A percentile compares a stretch with the other conserved stretches of the same genome.
These are phyloP conservation scores for Psilanteris sp. DNA, from an alignment of 1,140 invertebrate species.

Conservation along the genomic window DNA sequence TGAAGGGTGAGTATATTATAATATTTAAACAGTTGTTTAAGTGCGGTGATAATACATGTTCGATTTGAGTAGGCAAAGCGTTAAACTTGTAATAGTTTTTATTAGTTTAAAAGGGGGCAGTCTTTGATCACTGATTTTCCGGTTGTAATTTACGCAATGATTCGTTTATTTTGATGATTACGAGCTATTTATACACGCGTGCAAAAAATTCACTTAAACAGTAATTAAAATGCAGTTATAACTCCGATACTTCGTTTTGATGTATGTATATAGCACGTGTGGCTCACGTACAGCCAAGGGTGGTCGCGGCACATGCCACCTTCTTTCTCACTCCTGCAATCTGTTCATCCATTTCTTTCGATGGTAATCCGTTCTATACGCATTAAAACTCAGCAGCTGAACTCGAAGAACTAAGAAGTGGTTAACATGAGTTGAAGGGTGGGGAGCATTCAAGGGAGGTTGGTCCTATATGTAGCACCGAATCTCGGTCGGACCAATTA, in stretches of 20 bases:
- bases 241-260: slow-evolving; percentile 21
- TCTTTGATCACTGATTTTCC: too few relatives aligned
- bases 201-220: slow-evolving; percentile 20
- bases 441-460: slow-evolving; percentile 71
- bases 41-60: too few relatives aligned
- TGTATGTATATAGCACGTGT: slow-evolving; percentile 45
- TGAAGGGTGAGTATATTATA: too few relatives aligned
- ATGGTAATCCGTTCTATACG: slow-evolving; percentile 52
- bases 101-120: too few relatives aligned
- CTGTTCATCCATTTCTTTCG: slow-evolving; percentile 46
- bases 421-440: slow-evolving; percentile 59
- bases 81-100: too few relatives aligned
- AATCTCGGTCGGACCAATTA: slow-evolving; percentile 76
- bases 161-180: too few relatives aligned
- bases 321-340: slow-evolving; percentile 41
- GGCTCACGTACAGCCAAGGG: slow-evolving; percentile 29
- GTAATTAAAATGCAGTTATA: slow-evolving; percentile 42
- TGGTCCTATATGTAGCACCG: slow-evolving; percentile 79
- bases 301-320: slow-evolving; percentile 58
- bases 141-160: too few relatives aligned
- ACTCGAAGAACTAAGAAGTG: slow-evolving; percentile 65
- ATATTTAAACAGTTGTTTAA: too few relatives aligned
- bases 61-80: too few relatives aligned
- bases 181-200: too few relatives aligned
- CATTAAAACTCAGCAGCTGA: slow-evolving; percentile 60